phyloP scores from a whole-genome alignment of 2,888 invertebrate genomes.

The Drosophila quinaria region DNA sequence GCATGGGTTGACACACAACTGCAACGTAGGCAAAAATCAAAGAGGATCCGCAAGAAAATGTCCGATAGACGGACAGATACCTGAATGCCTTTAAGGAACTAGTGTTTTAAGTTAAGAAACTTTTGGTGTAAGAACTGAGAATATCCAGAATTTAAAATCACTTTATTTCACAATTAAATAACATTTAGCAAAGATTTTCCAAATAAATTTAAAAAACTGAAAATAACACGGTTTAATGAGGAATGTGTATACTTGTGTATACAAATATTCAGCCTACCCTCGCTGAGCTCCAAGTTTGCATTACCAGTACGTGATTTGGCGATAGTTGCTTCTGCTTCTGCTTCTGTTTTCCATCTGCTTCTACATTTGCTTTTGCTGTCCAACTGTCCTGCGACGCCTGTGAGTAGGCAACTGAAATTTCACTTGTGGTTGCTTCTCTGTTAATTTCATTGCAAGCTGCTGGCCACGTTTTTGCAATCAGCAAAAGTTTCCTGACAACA shows the following conservation, averaged over 20 bases:
- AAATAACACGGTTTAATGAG: too few species aligned
- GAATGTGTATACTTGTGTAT: neutral
- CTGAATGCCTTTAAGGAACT: neutral
- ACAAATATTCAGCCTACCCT: constrained; percentile 23
- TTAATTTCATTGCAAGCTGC: constrained; percentile 74
- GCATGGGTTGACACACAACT: constrained; percentile 22
- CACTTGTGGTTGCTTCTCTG: constrained; percentile 73
- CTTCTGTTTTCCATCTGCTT: neutral
- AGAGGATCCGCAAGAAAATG: neutral
- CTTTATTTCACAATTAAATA: neutral
- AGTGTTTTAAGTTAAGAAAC: neutral
- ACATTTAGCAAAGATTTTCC: neutral
- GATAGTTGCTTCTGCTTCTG: constrained; percentile 7
- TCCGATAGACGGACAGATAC: constrained; percentile 1
- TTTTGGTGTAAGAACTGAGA: too few species aligned
- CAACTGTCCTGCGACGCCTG: constrained; percentile 35
- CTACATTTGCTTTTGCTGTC: constrained; percentile 6
- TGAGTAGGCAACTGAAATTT: constrained; percentile 69
- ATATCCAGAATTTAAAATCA: neutral
- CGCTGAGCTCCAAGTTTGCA: constrained; percentile 48
- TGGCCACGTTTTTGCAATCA: constrained; percentile 79
- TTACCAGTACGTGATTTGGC: constrained; percentile 65
- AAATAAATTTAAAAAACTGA: neutral
- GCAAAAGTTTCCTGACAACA: constrained; percentile 76
- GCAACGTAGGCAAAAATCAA: neutral